Evolutionary conservation across 2,797 vertebrate species (phyloP).

Genomic region (Poeciliopsis gracilis): DNA sequence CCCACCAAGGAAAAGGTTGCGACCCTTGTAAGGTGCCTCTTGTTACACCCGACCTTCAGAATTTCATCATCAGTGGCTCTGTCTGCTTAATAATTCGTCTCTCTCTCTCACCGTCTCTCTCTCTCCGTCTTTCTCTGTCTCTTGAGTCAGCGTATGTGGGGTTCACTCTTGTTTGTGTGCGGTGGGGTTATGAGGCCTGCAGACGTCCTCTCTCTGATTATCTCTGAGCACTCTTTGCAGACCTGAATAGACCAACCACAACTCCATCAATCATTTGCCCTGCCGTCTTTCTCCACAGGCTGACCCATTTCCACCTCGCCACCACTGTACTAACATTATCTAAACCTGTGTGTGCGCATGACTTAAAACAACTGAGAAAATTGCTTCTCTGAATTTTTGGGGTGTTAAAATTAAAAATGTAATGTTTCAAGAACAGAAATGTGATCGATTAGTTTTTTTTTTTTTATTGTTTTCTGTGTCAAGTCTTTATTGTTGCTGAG

Average conservation of each 20-base stretch:
- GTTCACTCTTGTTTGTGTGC: slow-evolving; percentile 60
- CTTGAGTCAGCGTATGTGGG: slow-evolving; percentile 62
- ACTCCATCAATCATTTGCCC: slow-evolving; percentile 97
- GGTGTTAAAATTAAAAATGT: slow-evolving; percentile 31
- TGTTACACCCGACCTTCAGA: slow-evolving; percentile 99
- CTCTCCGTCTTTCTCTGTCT: slow-evolving; percentile 82
- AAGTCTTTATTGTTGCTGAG: slow-evolving; percentile 28
- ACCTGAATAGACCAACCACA: slow-evolving; percentile 97
- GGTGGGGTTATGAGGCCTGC: slow-evolving; percentile 77
- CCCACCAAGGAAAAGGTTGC: slow-evolving; percentile 85
- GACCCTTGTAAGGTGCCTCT: slow-evolving; percentile 98
- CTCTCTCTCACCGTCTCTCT: slow-evolving; percentile 86
- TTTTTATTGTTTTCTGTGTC: slow-evolving; percentile 5
- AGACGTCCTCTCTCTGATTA: slow-evolving; percentile 97
- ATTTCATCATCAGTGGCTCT: slow-evolving; percentile 97
- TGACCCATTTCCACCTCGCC: slow-evolving; percentile 66
- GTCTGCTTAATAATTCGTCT: slow-evolving; percentile 96
- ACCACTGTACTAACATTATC: slow-evolving; percentile 66
- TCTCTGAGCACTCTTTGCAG: slow-evolving; percentile 93
- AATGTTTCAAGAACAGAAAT: slow-evolving; percentile 38
- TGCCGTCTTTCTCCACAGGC: slow-evolving; percentile 83
- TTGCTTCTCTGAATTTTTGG: slow-evolving; percentile 26
- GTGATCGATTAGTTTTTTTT: slow-evolving; percentile 14
- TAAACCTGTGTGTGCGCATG: slow-evolving; percentile 45
- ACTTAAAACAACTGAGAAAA: slow-evolving; percentile 33